A percentile compares a stretch with the other conserved stretches of the same genome.
These are phyloP conservation scores for Halichondria panicea DNA, from an alignment of 37 sponge, comb jelly and placozoan genomes.

Conservation along the genomic window DNA sequence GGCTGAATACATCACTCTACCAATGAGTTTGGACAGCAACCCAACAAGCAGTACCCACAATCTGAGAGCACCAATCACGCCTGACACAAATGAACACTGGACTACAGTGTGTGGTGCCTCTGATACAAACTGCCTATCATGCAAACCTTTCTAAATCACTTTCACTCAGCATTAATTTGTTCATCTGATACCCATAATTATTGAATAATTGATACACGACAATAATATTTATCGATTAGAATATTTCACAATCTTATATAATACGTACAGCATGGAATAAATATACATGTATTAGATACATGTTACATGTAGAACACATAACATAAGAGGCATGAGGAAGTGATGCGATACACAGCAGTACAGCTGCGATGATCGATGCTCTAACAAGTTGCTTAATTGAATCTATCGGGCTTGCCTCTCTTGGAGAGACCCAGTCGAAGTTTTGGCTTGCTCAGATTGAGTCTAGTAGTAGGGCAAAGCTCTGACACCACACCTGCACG, in stretches of 20 bases:
- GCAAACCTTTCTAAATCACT: constrained; percentile 37
- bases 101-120: constrained; percentile 37
- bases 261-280: too few species aligned
- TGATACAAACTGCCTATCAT: constrained; percentile 62
- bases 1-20: constrained; percentile 22
- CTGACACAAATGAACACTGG: constrained; percentile 28
- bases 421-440: constrained; percentile 76
- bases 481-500: not conserved
- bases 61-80: not conserved
- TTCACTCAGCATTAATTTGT: too few species aligned
- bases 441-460: constrained; percentile 54
- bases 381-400: too few species aligned
- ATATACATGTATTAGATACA: too few species aligned
- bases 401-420: constrained; percentile 20
- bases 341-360: too few species aligned
- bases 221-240: too few species aligned
- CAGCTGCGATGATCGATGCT: too few species aligned
- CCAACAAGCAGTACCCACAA: not conserved
- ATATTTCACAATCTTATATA: too few species aligned
- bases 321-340: too few species aligned
- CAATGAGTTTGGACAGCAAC: not conserved
- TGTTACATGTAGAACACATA: too few species aligned
- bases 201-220: too few species aligned
- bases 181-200: too few species aligned
- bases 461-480: not conserved